Conservation (phyloP, 2,888 invertebrate species). For the Pammene fasciana region DNA sequence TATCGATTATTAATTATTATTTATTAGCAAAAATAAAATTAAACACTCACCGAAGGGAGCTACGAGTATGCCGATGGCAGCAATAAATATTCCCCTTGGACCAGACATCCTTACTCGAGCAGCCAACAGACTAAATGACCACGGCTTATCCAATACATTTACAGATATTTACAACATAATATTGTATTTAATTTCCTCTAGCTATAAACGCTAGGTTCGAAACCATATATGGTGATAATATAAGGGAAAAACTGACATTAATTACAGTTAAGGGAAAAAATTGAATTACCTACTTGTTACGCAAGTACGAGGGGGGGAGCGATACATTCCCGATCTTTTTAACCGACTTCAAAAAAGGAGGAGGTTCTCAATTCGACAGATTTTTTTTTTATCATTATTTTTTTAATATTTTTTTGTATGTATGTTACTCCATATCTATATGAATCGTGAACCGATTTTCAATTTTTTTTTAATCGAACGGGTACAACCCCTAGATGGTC, state of each 20-base stretch:
- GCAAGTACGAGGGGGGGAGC: no score
- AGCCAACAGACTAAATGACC: neutral
- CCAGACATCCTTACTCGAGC: slow-evolving; percentile 4
- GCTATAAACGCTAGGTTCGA: neutral
- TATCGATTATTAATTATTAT: no score
- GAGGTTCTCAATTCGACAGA: no score
- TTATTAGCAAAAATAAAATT: no score
- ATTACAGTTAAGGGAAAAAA: neutral
- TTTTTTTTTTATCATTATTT: no score
- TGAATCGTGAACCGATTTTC: no score
- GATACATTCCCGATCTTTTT: no score
- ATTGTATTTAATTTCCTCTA: slow-evolving; percentile 6
- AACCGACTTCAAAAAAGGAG: no score
- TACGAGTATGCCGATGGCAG: slow-evolving; percentile 8
- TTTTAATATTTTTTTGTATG: no score
- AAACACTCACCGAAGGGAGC: slow-evolving; percentile 1
- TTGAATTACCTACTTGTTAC: neutral
- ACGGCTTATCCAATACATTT: neutral
- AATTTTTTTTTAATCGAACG: no score
- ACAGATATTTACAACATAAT: neutral
- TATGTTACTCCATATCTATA: no score
- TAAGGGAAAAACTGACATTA: neutral
- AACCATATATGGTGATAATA: slow-evolving; percentile 5
- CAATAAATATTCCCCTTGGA: neutral
- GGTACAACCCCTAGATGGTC: no score